phyloP scores from a whole-genome alignment of 2,888 invertebrate genomes.

The Chymomyza amoena region DNA sequence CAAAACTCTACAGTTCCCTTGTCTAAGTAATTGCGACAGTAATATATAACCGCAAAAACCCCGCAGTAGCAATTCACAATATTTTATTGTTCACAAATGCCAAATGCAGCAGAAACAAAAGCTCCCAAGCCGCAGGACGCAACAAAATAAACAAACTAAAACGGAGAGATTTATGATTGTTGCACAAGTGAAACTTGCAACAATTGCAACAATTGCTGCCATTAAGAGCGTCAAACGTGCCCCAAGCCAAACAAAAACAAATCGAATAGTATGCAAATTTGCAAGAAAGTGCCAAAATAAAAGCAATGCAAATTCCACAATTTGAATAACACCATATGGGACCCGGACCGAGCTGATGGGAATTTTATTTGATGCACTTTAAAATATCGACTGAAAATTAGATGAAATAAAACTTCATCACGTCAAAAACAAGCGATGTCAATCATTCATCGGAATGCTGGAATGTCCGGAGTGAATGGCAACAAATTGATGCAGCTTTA shows the following conservation, averaged over 20 bases:
- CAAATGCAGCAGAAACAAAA: neutral
- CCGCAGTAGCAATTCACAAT: neutral
- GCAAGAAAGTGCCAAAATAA: neutral
- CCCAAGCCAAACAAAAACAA: neutral
- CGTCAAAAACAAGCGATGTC: constrained; percentile 13
- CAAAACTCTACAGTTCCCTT: neutral
- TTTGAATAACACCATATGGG: neutral
- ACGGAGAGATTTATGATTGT: neutral
- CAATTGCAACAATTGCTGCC: constrained; percentile 7
- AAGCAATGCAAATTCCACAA: neutral
- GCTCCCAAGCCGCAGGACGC: neutral
- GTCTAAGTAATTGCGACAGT: neutral
- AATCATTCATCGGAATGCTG: neutral
- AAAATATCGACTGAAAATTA: neutral
- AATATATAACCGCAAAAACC: neutral
- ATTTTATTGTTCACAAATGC: neutral
- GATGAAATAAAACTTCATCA: constrained; percentile 6
- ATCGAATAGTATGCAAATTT: neutral
- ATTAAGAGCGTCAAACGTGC: neutral
- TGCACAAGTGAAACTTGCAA: neutral
- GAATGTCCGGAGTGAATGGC: constrained; percentile 9
- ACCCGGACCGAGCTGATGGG: neutral
- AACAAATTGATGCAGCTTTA: constrained; percentile 9
- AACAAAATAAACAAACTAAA: constrained; percentile 1
- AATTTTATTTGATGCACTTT: neutral